Evolutionary conservation across 2,113 vertebrate species (phyloP).

Genomic region (Gasterosteus nipponicus): DNA sequence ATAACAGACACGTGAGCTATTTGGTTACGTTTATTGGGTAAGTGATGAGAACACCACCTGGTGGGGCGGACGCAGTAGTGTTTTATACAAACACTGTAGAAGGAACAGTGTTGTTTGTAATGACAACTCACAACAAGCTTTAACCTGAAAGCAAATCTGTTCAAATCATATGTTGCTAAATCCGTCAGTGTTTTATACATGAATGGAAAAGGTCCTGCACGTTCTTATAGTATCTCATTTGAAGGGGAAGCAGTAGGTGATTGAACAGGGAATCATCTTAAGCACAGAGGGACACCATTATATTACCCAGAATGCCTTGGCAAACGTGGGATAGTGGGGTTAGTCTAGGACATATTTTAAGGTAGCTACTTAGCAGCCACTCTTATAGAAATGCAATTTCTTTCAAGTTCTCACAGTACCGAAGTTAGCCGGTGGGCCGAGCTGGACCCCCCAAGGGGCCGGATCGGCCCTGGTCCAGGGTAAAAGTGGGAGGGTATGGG

Average conservation of each 20-base stretch:
- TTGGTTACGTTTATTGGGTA: slow-evolving; percentile 32
- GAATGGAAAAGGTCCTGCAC: neutral
- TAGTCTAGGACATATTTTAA: too few species aligned
- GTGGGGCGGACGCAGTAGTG: slow-evolving; percentile 23
- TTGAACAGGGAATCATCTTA: neutral
- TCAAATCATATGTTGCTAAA: slow-evolving; percentile 32
- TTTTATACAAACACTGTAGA: slow-evolving; percentile 22
- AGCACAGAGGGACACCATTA: neutral
- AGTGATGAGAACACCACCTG: slow-evolving; percentile 61
- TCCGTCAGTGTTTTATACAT: neutral
- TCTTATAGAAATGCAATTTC: too few species aligned
- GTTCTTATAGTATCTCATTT: neutral
- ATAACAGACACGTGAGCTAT: slow-evolving; percentile 23
- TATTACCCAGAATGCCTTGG: neutral
- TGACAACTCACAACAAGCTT: neutral
- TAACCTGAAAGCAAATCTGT: slow-evolving; percentile 4
- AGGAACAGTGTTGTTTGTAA: neutral
- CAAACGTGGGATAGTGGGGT: neutral
- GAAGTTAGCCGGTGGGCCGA: too few species aligned
- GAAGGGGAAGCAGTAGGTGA: slow-evolving; percentile 8
- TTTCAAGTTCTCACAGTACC: too few species aligned
- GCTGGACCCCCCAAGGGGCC: too few species aligned
- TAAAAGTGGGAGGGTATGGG: too few species aligned
- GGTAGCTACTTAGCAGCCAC: too few species aligned
- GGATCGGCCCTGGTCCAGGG: too few species aligned